Evolutionary conservation across 2,888 invertebrate species (phyloP).

Genomic region (Taphrorychus bicolor): DNA sequence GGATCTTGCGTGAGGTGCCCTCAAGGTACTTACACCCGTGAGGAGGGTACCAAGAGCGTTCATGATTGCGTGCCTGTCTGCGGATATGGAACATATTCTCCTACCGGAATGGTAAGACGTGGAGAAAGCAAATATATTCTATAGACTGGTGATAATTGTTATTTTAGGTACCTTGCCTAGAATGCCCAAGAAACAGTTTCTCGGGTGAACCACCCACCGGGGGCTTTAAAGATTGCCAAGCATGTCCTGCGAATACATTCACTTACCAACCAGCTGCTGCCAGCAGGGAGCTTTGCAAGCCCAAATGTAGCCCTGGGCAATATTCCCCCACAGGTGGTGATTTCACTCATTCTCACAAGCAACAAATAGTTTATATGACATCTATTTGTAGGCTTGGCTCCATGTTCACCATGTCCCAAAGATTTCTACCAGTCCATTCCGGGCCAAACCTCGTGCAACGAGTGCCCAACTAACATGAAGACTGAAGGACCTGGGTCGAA

Average conservation of each 20-base stretch:
- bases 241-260: conserved; percentile 87
- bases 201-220: conserved; percentile 87
- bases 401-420: conserved; percentile 90
- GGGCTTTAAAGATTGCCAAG: conserved; percentile 92
- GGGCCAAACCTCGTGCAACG: conserved; percentile 85
- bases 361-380: no score
- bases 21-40: conserved; percentile 89
- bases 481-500: conserved; percentile 82
- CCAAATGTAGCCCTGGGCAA: conserved; percentile 87
- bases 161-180: conserved; percentile 82
- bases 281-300: conserved; percentile 80
- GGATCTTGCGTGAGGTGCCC: conserved; percentile 91
- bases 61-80: conserved; percentile 92
- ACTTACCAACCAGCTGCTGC: conserved; percentile 93
- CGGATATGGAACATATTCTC: conserved; percentile 95
- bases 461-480: conserved; percentile 90
- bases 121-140: no score
- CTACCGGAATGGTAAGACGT: conserved; percentile 80
- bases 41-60: conserved; percentile 86
- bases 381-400: conserved; percentile 72
- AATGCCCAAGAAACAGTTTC: conserved; percentile 92
- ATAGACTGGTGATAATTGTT: no score
- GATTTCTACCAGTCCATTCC: conserved; percentile 90
- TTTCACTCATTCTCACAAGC: background rate
- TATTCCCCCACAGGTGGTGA: conserved; percentile 81